Evolutionary conservation across 2,888 invertebrate genomes (phyloP).

Genomic region (Smittia aterrima): DNA sequence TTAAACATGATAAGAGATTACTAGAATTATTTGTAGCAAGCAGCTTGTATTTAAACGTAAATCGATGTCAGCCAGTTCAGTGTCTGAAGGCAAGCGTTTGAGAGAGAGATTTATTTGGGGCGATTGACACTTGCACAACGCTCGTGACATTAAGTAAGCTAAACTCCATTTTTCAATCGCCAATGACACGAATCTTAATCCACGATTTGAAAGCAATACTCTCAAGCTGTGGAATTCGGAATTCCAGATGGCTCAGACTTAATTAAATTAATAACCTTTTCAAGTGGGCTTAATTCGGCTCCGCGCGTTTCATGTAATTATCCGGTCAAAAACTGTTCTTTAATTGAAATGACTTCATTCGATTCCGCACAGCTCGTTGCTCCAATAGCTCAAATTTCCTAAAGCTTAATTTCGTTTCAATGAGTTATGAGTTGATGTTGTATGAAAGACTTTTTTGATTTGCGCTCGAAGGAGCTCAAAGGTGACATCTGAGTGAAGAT

Average conservation of each 20-base stretch:
- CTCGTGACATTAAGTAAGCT: not conserved
- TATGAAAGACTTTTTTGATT: not conserved
- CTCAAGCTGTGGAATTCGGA: not conserved
- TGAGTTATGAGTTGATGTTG: not conserved
- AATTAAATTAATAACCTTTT: slow-evolving; percentile 34
- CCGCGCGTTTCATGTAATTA: slow-evolving; percentile 24
- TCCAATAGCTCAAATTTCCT: not conserved
- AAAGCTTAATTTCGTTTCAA: slow-evolving; percentile 5
- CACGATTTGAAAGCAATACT: not conserved
- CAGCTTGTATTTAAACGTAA: not conserved
- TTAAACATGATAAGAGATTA: too few species aligned
- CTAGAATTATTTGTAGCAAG: too few species aligned
- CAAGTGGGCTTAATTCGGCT: not conserved
- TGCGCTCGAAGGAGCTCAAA: not conserved
- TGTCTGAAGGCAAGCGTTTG: not conserved
- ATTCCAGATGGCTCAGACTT: slow-evolving; percentile 12
- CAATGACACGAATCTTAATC: slow-evolving; percentile 29
- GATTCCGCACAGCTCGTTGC: too few species aligned
- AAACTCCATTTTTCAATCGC: not conserved
- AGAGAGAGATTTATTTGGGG: slow-evolving; percentile 14
- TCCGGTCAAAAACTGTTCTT: slow-evolving; percentile 27
- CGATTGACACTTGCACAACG: slow-evolving; percentile 32
- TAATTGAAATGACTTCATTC: slow-evolving; percentile 37
- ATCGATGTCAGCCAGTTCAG: not conserved
- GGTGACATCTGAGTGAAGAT: slow-evolving; percentile 14